Percentiles rank a stretch among this genome's conserved stretches.
These are phyloP conservation scores for Papilio dardanus DNA, from an alignment of 1,140 invertebrate species.

Conservation along the genomic window DNA sequence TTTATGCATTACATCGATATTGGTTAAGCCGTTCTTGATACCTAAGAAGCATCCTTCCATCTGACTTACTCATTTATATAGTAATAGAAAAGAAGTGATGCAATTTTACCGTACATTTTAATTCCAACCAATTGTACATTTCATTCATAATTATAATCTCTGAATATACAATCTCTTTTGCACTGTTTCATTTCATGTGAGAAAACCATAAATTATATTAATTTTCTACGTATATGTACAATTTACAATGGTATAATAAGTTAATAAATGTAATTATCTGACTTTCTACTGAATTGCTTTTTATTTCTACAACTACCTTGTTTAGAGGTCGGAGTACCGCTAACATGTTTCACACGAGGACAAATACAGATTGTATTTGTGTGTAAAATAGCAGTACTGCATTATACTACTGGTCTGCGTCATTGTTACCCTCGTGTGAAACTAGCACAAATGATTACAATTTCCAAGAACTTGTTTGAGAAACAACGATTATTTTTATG, in stretches of 20 bases:
- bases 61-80: no score
- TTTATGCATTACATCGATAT: no score
- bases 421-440: not conserved
- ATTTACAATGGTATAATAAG: not conserved
- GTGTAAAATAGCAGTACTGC: no score
- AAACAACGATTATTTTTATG: not conserved
- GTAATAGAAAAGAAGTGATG: no score
- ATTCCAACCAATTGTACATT: not conserved
- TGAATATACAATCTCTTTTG: not conserved
- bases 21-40: no score
- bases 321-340: not conserved
- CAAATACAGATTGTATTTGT: no score
- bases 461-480: not conserved
- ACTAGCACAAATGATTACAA: not conserved
- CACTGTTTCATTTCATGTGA: not conserved
- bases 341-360: not conserved
- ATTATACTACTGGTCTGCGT: not conserved
- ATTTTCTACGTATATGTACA: not conserved
- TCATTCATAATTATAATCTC: not conserved
- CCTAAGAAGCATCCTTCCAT: no score
- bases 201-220: not conserved
- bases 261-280: not conserved
- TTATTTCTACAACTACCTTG: not conserved
- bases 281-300: slow-evolving; percentile 14
- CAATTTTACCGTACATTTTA: not conserved